Evolutionary conservation across 2,113 vertebrate genomes (phyloP), one percentile per base, ranked within the genome.

Genomic region (Sander vitreus): DNA sequence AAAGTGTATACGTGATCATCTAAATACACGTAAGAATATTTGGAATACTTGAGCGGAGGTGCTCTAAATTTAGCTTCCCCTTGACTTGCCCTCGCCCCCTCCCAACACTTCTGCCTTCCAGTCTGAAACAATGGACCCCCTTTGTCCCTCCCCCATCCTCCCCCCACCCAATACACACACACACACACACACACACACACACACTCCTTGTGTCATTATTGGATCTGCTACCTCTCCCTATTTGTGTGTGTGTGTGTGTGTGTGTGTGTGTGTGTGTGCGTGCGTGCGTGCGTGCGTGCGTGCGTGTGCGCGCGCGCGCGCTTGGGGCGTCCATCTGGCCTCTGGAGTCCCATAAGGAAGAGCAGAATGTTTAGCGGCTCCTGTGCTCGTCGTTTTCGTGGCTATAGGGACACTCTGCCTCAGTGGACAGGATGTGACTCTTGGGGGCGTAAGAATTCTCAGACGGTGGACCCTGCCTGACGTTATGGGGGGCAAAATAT

Each of bases 71-170:
- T 96, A 95, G 90, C 87, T 55, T 81, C 83, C 73, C 87, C 85
- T 89, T 87, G 84, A 93, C 93, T 93, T 93, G 91, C 89, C 91
- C 91, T 92, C 90, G 79, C 88, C 85, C 78, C 86, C 85, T 91
- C 88, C 93, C 89, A 86, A 85, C 86, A 91, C 90, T 92, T 92
- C 85, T 91, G 92, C 90, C 88, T 93, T 91, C 92, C 90, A 95
- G 87, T 88, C 86, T 93, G 84, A 93, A 95, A 96, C 94, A 95
- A 95, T 96, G 90, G 92, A 90, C 86, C 91, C 88, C 92, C 81
- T 82, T 84, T 77, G 89, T 90, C 84, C 81, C 86, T 76, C 91
- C 90, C 76, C 86, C 78, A 75, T 77, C 88, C 88, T 80, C 87
- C 85, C 78, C 47, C 62, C 65, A 73, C 67, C 48, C 48, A 45